Base-by-base conservation (phyloP, 2,113 vertebrate genomes). In the Gobius niger region DNA sequence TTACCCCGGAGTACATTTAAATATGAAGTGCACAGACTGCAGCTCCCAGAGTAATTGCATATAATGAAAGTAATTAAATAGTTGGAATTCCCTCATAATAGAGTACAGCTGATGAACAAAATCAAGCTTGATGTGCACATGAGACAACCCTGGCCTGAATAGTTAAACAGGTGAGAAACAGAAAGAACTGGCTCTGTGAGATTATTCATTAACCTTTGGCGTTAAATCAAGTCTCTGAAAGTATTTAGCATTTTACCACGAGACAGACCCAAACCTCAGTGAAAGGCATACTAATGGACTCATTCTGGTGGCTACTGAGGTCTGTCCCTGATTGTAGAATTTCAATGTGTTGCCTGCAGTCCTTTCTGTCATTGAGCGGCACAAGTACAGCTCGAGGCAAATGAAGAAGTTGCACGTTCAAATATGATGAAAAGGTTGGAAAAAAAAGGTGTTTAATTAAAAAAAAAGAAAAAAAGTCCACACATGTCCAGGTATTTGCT, bases 21-120 rank as follows among this genome's bases (percentile, higher is more conserved):
- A 75, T 75, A 61, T 62, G 19, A n/a, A 65, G 68, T 42, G 53
- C 53, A 59, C 24, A 0, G 8, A 78, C 62, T 68, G 67, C 57
- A 53, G 53, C 49, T 50, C 42, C 49, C 60, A 70, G 52, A 54
- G 44, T 62, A 13, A 7, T 61, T 54, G 9, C 64, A 18, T 67
- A 67, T 67, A 75, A 77, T 75, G 13, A 74, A 47, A 61, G 72
- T 65, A 56, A 71, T 77, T 62, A 71, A 65, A 44, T 24, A 65
- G 53, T 65, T 68, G 18, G 50, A 56, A 60, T 59, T 59, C 66
- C 5, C 16, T 44, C 50, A 44, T 47, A 59, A 46, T 47, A 63
- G 40, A 49, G 15, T n/a, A 16, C 13, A 15, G 63, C 42, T 47
- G 52, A 61, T 62, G 15, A 51, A 41, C 47, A 42, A 64, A 52